Percentiles rank a stretch among this genome's conserved stretches.
These are phyloP conservation scores for Brachionus plicatilis DNA, from an alignment of 1,140 invertebrate species.

Conservation along the genomic window DNA sequence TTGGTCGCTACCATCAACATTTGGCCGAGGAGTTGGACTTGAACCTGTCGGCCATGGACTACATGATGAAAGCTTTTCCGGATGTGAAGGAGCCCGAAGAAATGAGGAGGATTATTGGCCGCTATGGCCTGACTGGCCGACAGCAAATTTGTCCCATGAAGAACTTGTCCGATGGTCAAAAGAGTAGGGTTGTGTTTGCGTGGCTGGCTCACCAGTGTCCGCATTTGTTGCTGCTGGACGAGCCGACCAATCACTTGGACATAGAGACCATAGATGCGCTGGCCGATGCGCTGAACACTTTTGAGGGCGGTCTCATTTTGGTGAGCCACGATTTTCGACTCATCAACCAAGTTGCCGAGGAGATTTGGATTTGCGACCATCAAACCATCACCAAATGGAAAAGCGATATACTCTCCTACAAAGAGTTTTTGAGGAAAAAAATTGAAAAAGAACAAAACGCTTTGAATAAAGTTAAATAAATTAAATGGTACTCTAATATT, in stretches of 20 bases:
- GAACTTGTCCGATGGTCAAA: conserved; percentile 93
- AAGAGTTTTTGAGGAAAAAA: conserved; percentile 81
- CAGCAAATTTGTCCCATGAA: conserved; percentile 97
- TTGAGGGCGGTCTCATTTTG: conserved; percentile 92
- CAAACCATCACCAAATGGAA: conserved; percentile 92
- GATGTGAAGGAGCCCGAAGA: conserved; percentile 96
- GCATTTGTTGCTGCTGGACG: conserved; percentile 85
- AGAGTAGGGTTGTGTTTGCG: conserved; percentile 96
- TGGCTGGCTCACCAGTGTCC: conserved; percentile 91
- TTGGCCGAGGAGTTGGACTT: conserved; percentile 90
- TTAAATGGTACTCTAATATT: not conserved
- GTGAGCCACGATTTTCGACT: conserved; percentile 96
- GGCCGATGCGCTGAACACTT: conserved; percentile 93
- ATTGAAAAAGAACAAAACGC: conserved; percentile 55
- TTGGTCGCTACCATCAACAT: conserved; percentile 97
- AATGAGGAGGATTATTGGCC: conserved; percentile 96
- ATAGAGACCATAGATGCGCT: conserved; percentile 91
- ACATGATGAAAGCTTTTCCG: conserved; percentile 95
- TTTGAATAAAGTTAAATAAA: not conserved
- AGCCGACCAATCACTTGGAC: conserved; percentile 87
- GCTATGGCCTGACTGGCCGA: conserved; percentile 89
- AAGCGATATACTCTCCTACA: conserved; percentile 89
- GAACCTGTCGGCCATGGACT: conserved; percentile 88
- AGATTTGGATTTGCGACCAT: conserved; percentile 98
- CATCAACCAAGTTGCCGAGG: conserved; percentile 95